A percentile compares a stretch with the other conserved stretches of the same genome.
Evolutionary conservation across 2,797 vertebrate genomes (phyloP).

Genomic region (Xenops minutus): DNA sequence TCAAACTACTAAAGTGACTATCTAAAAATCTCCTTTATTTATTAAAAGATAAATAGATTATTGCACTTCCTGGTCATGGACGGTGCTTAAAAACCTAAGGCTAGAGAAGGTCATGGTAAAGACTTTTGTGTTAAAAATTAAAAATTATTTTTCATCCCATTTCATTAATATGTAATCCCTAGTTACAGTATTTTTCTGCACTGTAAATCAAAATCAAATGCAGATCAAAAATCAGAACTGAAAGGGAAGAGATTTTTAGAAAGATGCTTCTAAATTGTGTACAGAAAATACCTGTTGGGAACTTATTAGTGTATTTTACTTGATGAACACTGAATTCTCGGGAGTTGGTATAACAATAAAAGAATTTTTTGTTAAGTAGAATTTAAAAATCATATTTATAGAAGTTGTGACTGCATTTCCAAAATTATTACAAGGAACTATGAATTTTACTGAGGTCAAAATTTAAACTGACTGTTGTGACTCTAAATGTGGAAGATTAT

Average conservation of each 20-base stretch:
- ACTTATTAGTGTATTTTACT: neutral
- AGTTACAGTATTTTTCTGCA: neutral
- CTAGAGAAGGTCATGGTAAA: neutral
- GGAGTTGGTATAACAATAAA: neutral
- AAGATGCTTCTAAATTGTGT: neutral
- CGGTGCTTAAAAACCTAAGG: neutral
- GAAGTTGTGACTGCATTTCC: neutral
- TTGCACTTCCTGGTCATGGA: neutral
- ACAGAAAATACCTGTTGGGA: neutral
- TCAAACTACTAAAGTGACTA: neutral
- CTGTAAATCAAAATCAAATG: neutral
- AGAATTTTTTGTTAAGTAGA: neutral
- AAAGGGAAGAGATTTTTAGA: neutral
- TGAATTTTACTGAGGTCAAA: neutral
- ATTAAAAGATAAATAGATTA: neutral
- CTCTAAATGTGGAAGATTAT: neutral
- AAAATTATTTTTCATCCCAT: neutral
- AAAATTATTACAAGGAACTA: neutral
- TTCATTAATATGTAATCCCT: neutral
- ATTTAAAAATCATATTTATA: neutral
- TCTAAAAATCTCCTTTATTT: neutral
- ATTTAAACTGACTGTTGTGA: neutral
- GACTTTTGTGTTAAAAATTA: neutral
- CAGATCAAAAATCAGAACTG: neutral
- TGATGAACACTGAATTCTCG: neutral